Evolutionary conservation across 2,888 invertebrate species (phyloP), one percentile per base, ranked within the genome.

Genomic region (Morpho achilles): DNA sequence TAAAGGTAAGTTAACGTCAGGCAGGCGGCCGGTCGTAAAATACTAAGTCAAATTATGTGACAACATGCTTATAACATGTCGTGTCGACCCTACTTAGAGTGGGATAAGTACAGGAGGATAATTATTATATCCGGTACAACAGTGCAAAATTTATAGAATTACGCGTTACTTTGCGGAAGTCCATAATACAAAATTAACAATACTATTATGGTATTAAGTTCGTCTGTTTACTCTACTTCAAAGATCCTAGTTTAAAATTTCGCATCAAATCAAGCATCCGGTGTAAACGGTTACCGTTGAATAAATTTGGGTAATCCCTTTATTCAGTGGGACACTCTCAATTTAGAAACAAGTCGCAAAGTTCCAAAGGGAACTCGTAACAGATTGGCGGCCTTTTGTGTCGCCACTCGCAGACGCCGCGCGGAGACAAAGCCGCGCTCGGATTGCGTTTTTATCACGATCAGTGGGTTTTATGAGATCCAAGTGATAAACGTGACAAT

Each of bases 391-490:
- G 10, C 23, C 49, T 49, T 16, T 49, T 43, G 10, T 42, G 42
- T 10, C 41, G 54, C n/a, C 23, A 32, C 32, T 32, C 32, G 0
- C 40, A 10, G 46, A 39, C 41, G 43, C 32, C n/a, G 44, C 7
- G 8, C 32, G 39, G 7, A 39, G 45, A 40, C 43, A 32, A 45
- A 45, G 39, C 9, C 2, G n/a, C 9, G 40, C 10, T n/a, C 16
- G 6, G 41, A 56, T 56, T 41, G 54, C 22, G 16, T 54, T 51
- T 50, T 62, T 62, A 62, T 54, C 56, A 16, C 53, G 50, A 51
- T 50, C n/a, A 54, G 16, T 22, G 8, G 47, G 41, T 47, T 56
- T 56, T 53, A 53, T 44, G 56, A 59, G 58, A 61, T 62, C 56
- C 16, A 51, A 43, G 50, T 43, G 53, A 50, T 56, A 48, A 56